phyloP scores from a whole-genome alignment of 2,888 invertebrate genomes.

The Phortica magna region DNA sequence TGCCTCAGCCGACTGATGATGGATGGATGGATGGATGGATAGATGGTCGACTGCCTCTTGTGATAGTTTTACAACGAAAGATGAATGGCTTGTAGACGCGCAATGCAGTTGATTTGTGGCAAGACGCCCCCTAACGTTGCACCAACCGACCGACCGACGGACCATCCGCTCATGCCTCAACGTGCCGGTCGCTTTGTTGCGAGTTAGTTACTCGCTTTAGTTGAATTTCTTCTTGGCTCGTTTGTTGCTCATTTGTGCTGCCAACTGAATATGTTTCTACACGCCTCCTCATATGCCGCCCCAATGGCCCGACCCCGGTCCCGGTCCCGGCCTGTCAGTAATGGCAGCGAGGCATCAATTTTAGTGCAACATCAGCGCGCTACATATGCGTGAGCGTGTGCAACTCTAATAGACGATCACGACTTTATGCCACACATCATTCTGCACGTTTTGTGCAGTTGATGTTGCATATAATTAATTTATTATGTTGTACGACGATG shows the following conservation, averaged over 20 bases:
- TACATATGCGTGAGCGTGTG: background rate
- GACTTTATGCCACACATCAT: conserved; percentile 36
- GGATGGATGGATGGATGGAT: conserved; percentile 61
- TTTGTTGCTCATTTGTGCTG: conserved; percentile 28
- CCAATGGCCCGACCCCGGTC: background rate
- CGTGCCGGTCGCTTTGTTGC: background rate
- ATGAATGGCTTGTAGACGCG: conserved; percentile 29
- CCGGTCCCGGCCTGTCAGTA: conserved; percentile 1
- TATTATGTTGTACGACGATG: conserved; percentile 60
- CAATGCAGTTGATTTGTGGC: no score
- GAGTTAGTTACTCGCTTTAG: background rate
- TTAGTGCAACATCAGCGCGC: conserved; percentile 9
- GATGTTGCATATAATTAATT: conserved; percentile 73
- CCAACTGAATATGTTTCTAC: conserved; percentile 13
- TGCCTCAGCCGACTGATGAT: conserved; percentile 48
- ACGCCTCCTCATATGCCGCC: conserved; percentile 5
- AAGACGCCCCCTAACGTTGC: no score
- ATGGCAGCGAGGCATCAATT: conserved; percentile 41
- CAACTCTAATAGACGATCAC: conserved; percentile 24
- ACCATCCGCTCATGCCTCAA: background rate
- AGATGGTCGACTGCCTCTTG: conserved; percentile 62
- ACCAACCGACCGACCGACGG: no score
- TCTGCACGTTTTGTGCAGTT: conserved; percentile 44
- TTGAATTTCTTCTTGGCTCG: conserved; percentile 16
- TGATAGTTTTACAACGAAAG: conserved; percentile 1